phyloP scores from a whole-genome alignment of 1,140 invertebrate genomes.

The Whitmania pigra region DNA sequence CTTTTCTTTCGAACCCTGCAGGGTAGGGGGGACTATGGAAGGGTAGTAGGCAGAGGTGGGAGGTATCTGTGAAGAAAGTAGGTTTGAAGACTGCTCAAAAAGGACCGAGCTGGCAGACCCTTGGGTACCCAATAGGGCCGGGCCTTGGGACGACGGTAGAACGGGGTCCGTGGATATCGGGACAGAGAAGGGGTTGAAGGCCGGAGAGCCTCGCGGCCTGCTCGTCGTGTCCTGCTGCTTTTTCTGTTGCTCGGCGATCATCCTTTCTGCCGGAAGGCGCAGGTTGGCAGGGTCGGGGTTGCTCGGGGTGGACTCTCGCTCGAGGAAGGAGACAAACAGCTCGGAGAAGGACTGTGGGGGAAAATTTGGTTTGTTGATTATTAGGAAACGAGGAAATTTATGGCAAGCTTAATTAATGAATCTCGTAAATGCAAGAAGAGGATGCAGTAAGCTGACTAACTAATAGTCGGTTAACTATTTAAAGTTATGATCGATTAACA shows the following conservation, averaged over 20 bases:
- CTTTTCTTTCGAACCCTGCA: not conserved
- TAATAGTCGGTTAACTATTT: too few species aligned
- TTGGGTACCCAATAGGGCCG: not conserved
- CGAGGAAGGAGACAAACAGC: slow-evolving; percentile 77
- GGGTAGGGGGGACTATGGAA: not conserved
- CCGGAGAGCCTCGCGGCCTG: slow-evolving; percentile 24
- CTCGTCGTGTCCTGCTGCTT: slow-evolving; percentile 25
- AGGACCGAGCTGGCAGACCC: not conserved
- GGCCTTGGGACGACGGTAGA: not conserved
- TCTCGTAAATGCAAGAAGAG: too few species aligned
- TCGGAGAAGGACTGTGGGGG: slow-evolving; percentile 56
- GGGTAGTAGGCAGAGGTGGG: not conserved
- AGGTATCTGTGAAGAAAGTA: not conserved
- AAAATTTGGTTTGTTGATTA: too few species aligned
- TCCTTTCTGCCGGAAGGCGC: slow-evolving; percentile 50
- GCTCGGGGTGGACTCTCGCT: slow-evolving; percentile 65
- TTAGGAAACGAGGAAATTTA: too few species aligned
- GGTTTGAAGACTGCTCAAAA: not conserved
- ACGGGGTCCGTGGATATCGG: slow-evolving; percentile 16
- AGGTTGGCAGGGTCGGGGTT: slow-evolving; percentile 40
- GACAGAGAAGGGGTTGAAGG: not conserved
- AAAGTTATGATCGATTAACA: too few species aligned
- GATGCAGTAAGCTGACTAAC: too few species aligned
- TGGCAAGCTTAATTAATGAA: too few species aligned
- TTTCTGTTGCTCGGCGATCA: slow-evolving; percentile 36